Percentiles rank a stretch among this genome's conserved stretches.
phyloP scores from a whole-genome alignment of 2,888 invertebrate genomes.

The Agriopis marginaria region DNA sequence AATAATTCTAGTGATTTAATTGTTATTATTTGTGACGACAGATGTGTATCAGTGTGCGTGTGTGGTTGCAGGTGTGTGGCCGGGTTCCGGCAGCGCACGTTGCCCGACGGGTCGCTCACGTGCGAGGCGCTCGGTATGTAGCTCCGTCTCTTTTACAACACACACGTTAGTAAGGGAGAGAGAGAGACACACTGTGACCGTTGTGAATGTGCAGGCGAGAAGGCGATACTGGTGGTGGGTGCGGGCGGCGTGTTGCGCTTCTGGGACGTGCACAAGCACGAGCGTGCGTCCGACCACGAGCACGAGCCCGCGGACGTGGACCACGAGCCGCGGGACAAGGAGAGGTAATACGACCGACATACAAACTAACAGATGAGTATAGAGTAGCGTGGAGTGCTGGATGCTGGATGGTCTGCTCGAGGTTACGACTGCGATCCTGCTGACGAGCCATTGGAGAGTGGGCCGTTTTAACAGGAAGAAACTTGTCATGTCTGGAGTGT shows the following conservation, averaged over 20 bases:
- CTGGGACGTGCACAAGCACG: slow-evolving; percentile 87
- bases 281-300: slow-evolving; percentile 50
- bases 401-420: no score
- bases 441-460: no score
- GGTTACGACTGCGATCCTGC: no score
- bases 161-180: neutral
- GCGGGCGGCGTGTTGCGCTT: slow-evolving; percentile 87
- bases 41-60: neutral
- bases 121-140: slow-evolving; percentile 85
- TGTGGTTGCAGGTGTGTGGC: slow-evolving; percentile 87
- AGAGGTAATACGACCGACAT: neutral
- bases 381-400: no score
- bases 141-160: neutral
- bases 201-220: slow-evolving; percentile 71
- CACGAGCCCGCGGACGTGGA: slow-evolving; percentile 1
- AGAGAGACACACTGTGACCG: neutral
- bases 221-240: slow-evolving; percentile 88
- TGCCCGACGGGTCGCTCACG: slow-evolving; percentile 63
- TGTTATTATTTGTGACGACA: neutral
- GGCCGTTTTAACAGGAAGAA: no score
- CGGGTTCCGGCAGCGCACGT: slow-evolving; percentile 86
- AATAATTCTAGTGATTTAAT: no score
- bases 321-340: slow-evolving; percentile 2
- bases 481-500: no score
- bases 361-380: no score